Base-by-base conservation (phyloP, 2,113 vertebrate species). In the Sturnira hondurensis region DNA sequence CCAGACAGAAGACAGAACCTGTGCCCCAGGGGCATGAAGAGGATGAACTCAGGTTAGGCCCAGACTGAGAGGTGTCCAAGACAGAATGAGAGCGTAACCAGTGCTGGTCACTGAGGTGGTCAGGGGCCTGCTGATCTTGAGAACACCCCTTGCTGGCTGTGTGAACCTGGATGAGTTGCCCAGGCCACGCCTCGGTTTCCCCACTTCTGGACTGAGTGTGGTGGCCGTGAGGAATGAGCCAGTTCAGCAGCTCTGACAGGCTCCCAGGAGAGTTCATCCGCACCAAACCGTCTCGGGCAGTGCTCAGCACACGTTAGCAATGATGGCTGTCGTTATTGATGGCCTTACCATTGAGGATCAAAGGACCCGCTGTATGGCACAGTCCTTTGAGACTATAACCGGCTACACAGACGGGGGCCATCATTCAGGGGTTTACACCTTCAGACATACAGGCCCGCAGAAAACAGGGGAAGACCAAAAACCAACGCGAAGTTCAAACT, bases 51-150 rank as follows among this genome's bases (percentile, higher is more conserved):
- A 45, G 28, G 24, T 9, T 47, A 76, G 2, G 20, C 33, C 19
- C 0, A 13, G 0, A 52, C 56, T 5, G 28, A 63, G 61, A 58
- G 52, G 10, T 1, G 5, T 20, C 36, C 5, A 3, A 36, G 24
- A 45, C 31, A 41, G 43, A 84, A 14, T 38, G 17, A 38, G 20
- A 28, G 5, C 9, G 6, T 9, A 56, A 12, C 4, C 1, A 11
- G 20, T 1, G 38, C 4, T 2, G 13, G 67, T 0, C 22, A 24
- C 31, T 4, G 50, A 38, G 6, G 50, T 0, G 17, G 26, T 24
- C 9, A 5, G 17, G 31, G 2, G 6, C 16, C 33, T 22, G 43
- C 1, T n/a, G 65, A 19, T 38, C 9, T 4, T 9, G 68, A 45
- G 36, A 86, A 28, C 10, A 28, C 15, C 43, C 22, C 67, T 22